Evolutionary conservation across 1,140 invertebrate genomes (phyloP), one percentile per base, ranked within the genome.

Genomic region (Caenorhabditis latens): DNA sequence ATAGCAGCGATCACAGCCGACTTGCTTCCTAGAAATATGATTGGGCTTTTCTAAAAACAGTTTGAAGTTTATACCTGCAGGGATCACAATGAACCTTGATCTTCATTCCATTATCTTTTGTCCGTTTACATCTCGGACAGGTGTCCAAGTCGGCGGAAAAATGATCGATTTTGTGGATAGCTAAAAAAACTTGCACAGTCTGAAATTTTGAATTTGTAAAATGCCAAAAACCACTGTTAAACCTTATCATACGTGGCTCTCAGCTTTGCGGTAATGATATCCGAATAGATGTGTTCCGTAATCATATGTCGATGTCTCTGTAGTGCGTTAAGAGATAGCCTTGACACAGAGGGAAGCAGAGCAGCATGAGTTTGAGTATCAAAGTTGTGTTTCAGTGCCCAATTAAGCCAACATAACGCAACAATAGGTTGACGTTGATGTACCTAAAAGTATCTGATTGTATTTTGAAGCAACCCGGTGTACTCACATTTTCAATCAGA

Each of bases 101-200:
- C 83, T 88, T 87, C 32, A 92, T 90, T 48, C 92, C 91, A 58
- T 32, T 32, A 32, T 92, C 91, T 58, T 85, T 84, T 46, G 90
- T 90, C 16, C 91, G 84, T 21, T 89, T 85, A 65, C 91, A 92
- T 13, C 92, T 86, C 1, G 91, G 91, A 79, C 91, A 92, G 53
- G 83, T 84, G 14, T 91, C 90, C 11, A 92, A 67, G 65, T 92
- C 92, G 13, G 91, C 91, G 21, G 90, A 85, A 53, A 92, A 92
- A 86, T 92, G 91, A 86, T 92, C 91, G 90, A 91, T 90, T 75
- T 87, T 89, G 71, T 92, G 91, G 83, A 92, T 92, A 8, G 92
- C 92, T 88, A 91, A 90, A 63, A 92, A 92, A 13, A 90, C 91
- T 46, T 87, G 88, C n/a, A 88, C 91, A 53, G 91, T 88, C 88